Evolutionary conservation across 37 sponge, comb jelly and placozoan species (phyloP).

Genomic region (Axinella damicornis): DNA sequence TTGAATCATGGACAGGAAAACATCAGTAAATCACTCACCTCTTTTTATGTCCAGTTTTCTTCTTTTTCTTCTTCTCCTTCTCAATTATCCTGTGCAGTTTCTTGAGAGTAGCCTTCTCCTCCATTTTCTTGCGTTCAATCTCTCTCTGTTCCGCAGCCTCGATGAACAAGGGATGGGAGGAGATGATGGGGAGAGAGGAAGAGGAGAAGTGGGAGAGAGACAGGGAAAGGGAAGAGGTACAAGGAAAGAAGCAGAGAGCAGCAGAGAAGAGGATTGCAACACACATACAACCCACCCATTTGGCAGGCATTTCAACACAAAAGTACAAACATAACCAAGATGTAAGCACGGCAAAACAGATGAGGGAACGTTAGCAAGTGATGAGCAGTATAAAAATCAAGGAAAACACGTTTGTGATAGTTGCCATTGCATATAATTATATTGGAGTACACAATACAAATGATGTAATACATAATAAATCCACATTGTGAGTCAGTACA

Average conservation of each 20-base stretch:
- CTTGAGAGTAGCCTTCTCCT: slow-evolving; percentile 32
- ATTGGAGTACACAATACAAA: no score
- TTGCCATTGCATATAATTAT: no score
- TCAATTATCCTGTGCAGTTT: slow-evolving; percentile 55
- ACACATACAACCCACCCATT: no score
- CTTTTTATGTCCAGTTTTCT: not conserved
- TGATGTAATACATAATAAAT: no score
- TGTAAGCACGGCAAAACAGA: no score
- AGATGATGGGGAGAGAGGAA: not conserved
- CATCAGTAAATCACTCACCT: not conserved
- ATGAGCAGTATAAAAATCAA: no score
- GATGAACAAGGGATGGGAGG: not conserved
- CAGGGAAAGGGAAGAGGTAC: not conserved
- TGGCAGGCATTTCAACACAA: no score
- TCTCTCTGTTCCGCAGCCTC: slow-evolving; percentile 70
- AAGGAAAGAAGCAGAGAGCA: not conserved
- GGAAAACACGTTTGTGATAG: no score
- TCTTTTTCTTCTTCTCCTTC: slow-evolving; percentile 44
- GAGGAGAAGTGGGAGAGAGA: not conserved
- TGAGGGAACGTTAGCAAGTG: no score
- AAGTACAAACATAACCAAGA: no score
- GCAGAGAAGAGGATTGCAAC: not conserved
- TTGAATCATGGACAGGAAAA: no score
- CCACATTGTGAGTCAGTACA: no score
- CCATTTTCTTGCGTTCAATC: slow-evolving; percentile 39